Conservation (phyloP, 2,888 invertebrate genomes). For the Rotaria sp. region DNA sequence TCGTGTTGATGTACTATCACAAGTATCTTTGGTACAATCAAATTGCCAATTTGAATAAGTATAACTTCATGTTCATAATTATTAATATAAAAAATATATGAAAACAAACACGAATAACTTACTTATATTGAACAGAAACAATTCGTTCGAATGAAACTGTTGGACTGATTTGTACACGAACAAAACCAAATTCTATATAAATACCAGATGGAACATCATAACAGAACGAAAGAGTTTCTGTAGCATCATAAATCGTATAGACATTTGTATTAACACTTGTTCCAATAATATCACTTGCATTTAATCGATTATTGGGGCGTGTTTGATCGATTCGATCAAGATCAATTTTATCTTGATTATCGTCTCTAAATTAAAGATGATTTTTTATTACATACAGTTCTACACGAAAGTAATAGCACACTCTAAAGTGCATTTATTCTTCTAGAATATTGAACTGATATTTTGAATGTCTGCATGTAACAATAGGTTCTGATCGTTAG, state of each 20-base stretch:
- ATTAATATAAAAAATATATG: no score
- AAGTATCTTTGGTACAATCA: background rate
- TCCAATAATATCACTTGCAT: background rate
- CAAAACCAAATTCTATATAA: background rate
- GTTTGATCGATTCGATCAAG: background rate
- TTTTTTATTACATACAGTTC: no score
- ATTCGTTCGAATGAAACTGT: background rate
- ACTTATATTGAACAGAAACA: constrained; percentile 20
- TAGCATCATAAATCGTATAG: background rate
- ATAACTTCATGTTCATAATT: background rate
- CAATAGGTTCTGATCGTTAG: no score
- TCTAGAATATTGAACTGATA: no score
- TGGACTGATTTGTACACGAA: background rate
- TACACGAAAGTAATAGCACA: no score
- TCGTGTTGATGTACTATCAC: background rate
- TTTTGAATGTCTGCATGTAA: no score
- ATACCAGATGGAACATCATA: background rate
- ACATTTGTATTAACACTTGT: fast-evolving
- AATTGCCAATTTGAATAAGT: constrained; percentile 10
- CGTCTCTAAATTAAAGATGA: background rate
- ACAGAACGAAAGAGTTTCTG: background rate
- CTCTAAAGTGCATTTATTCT: no score
- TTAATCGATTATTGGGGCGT: background rate
- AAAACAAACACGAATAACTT: background rate
- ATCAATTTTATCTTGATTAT: background rate